Conservation (phyloP, 2,888 invertebrate species). For the Syritta pipiens region DNA sequence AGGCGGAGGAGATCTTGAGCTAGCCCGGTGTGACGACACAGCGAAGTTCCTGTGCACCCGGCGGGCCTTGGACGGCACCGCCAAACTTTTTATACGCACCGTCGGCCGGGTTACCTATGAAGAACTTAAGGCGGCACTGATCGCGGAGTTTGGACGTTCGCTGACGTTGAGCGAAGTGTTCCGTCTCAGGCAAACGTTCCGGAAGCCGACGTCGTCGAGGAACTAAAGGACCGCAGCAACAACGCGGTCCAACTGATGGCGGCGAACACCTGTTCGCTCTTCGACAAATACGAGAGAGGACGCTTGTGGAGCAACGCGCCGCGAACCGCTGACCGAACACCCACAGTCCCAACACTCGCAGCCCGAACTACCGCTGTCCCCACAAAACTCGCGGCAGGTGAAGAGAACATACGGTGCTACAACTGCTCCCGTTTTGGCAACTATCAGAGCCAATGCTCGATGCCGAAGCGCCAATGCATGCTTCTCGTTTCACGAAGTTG, state of each 20-base stretch:
- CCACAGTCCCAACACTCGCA: not conserved
- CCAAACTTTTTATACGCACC: conserved; percentile 11
- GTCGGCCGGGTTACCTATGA: not conserved
- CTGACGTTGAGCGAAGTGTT: not conserved
- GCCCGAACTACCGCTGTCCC: not conserved
- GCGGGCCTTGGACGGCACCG: conserved; percentile 8
- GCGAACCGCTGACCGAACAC: not conserved
- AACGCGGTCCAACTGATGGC: too few species aligned
- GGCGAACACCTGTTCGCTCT: not conserved
- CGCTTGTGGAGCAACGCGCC: not conserved
- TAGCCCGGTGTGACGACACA: not conserved
- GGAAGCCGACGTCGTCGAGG: not conserved
- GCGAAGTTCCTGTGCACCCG: conserved; percentile 5
- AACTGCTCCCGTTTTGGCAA: conserved; percentile 1
- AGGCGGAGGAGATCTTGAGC: too few species aligned
- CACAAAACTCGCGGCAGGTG: not conserved
- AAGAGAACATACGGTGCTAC: not conserved
- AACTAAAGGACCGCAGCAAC: not conserved
- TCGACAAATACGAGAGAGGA: not conserved
- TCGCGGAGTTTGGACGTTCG: conserved; percentile 4
- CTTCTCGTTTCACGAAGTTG: not conserved
- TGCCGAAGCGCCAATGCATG: not conserved
- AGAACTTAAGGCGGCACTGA: conserved; percentile 2
- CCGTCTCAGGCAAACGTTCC: not conserved
- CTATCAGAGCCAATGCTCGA: not conserved